A percentile compares a stretch with the other conserved stretches of the same genome.
Conservation (phyloP, 1,140 invertebrate genomes). For the Micrasema minimum region DNA sequence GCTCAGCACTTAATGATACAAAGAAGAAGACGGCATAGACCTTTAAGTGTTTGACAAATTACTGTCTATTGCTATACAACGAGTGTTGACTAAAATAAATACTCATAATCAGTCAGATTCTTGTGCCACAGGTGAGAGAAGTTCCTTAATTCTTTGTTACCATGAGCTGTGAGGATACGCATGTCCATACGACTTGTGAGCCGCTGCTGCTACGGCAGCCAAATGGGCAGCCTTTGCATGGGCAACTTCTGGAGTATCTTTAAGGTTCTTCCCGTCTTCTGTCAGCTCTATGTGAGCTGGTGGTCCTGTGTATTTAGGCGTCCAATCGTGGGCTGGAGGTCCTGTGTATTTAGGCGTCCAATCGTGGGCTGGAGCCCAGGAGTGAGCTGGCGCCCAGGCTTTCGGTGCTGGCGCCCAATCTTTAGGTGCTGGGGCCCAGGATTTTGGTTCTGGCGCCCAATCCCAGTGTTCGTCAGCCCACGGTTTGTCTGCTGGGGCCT, state of each 20-base stretch:
- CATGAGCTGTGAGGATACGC: conserved; percentile 12
- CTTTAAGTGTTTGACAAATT: conserved; percentile 2
- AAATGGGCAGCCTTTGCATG: conserved; percentile 47
- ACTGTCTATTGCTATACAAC: not conserved
- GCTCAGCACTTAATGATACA: too few relatives aligned
- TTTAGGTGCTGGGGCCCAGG: conserved; percentile 18
- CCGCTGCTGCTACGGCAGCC: conserved; percentile 35
- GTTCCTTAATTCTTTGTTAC: conserved; percentile 2
- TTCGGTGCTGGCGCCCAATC: not conserved
- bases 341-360: conserved; percentile 56
- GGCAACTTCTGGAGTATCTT: conserved; percentile 49
- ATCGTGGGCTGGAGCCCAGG: conserved; percentile 54
- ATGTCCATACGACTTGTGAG: conserved; percentile 13
- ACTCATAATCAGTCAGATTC: conserved; percentile 31
- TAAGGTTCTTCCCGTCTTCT: conserved; percentile 62
- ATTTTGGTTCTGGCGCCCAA: conserved; percentile 9
- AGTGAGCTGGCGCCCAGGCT: conserved; percentile 54
- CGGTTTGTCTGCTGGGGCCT: conserved; percentile 56
- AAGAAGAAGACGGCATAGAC: too few relatives aligned
- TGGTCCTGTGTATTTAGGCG: conserved; percentile 58
- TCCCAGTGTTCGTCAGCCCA: conserved; percentile 51
- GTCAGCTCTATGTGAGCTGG: conserved; percentile 65
- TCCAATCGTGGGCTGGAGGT: conserved; percentile 60
- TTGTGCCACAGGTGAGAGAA: not conserved
- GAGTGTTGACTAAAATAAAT: conserved; percentile 15